These are phyloP conservation scores for Danionella dracula DNA, from an alignment of 2,797 vertebrate genomes.

Conservation along the genomic window DNA sequence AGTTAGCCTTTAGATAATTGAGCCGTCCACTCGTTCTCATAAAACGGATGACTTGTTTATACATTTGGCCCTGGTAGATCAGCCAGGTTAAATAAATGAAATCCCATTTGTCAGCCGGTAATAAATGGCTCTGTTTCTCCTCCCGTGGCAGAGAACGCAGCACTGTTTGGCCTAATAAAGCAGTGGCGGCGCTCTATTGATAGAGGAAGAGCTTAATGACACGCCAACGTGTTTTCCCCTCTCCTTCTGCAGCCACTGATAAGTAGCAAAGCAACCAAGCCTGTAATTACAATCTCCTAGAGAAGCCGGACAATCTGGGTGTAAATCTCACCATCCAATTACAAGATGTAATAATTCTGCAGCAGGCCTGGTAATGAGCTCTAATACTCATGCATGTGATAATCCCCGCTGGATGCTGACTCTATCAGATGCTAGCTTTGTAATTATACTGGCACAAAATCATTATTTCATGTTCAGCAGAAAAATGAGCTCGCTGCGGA, in stretches of 20 bases:
- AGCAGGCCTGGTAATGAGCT: constrained; percentile 99
- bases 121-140: constrained; percentile 86
- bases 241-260: constrained; percentile 96
- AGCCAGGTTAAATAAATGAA: constrained; percentile 99
- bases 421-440: constrained; percentile 89
- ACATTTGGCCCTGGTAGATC: constrained; percentile 98
- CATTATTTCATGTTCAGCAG: constrained; percentile 99
- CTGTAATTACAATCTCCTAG: constrained; percentile 99
- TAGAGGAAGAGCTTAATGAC: constrained; percentile 99
- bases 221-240: constrained; percentile 88
- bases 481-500: constrained; percentile 98
- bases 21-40: constrained; percentile 98
- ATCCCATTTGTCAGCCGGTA: constrained; percentile 99
- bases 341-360: constrained; percentile 82
- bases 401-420: constrained; percentile 98
- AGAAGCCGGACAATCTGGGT: constrained; percentile 84
- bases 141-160: constrained; percentile 60
- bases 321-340: constrained; percentile 81
- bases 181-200: constrained; percentile 86
- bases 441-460: constrained; percentile 96
- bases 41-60: constrained; percentile 99
- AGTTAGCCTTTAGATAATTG: constrained; percentile 99
- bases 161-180: constrained; percentile 97
- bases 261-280: constrained; percentile 99
- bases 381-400: constrained; percentile 98